These are phyloP conservation scores for Ptychodera flava DNA, from an alignment of 35 echinoderm and acorn worm genomes.

Conservation along the genomic window DNA sequence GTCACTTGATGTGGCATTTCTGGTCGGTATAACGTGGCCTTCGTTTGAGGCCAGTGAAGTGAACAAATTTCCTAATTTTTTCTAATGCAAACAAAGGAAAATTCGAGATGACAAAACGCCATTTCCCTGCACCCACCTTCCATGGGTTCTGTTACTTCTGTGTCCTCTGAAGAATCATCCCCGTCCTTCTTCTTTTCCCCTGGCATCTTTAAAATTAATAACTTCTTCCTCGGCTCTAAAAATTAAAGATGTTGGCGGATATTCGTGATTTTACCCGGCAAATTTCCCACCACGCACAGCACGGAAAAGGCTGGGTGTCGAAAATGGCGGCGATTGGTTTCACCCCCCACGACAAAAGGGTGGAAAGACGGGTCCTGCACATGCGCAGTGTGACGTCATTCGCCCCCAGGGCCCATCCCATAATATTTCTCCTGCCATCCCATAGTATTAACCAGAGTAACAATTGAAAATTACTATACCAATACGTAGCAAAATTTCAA, in stretches of 20 bases:
- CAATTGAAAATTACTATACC: no score
- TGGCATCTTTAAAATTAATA: neutral
- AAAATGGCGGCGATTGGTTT: slow-evolving; percentile 14
- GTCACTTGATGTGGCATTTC: neutral
- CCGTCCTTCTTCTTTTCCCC: neutral
- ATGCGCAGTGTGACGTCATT: slow-evolving; percentile 31
- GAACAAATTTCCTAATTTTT: neutral
- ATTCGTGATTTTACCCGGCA: no score
- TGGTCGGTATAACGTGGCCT: no score
- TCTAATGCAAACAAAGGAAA: neutral
- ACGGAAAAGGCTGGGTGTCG: neutral
- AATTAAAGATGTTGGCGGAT: no score
- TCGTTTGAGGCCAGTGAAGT: no score
- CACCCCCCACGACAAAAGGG: slow-evolving; percentile 34
- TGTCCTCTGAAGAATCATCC: neutral
- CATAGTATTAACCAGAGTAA: no score
- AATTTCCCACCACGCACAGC: neutral
- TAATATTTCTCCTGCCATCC: no score
- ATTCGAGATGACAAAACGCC: neutral
- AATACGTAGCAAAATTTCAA: no score
- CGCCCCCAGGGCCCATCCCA: slow-evolving; percentile 10
- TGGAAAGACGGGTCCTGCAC: slow-evolving; percentile 10
- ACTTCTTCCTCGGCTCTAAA: no score
- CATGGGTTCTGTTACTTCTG: neutral
- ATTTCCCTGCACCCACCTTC: neutral